Conservation (phyloP, 1,140 invertebrate genomes). For the Hyles vespertilio region DNA sequence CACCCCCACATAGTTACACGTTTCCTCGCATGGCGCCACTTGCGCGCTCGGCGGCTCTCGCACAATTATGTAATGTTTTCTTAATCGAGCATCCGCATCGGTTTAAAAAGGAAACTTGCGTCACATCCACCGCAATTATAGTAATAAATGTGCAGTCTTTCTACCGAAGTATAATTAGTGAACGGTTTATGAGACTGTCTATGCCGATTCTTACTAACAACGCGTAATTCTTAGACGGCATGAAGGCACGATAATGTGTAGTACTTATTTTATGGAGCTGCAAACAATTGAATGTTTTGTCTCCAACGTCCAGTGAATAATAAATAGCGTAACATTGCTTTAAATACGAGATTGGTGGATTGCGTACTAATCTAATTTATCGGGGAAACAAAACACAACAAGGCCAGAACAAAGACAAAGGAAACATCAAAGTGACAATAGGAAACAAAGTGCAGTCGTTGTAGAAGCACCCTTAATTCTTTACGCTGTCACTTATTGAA, state of each 20-base stretch:
- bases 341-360: too few species aligned
- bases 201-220: background rate
- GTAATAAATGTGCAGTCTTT: conserved; percentile 20
- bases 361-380: too few species aligned
- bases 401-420: conserved; percentile 13
- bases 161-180: conserved; percentile 1
- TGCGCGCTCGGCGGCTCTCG: conserved; percentile 56
- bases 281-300: too few species aligned
- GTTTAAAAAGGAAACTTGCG: conserved; percentile 41
- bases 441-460: conserved; percentile 32
- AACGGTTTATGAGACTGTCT: conserved; percentile 1
- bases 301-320: too few species aligned
- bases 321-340: too few species aligned
- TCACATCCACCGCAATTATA: conserved; percentile 27
- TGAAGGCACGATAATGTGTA: background rate
- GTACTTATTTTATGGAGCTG: too few species aligned
- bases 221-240: conserved; percentile 3
- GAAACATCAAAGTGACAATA: conserved; percentile 47
- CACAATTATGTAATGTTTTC: conserved; percentile 74
- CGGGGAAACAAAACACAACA: too few species aligned
- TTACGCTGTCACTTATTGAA: conserved; percentile 65
- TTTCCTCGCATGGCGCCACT: conserved; percentile 65
- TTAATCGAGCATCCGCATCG: conserved; percentile 62
- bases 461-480: conserved; percentile 51
- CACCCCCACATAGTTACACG: conserved; percentile 65